Base-by-base conservation (phyloP, 2,888 invertebrate genomes). In the Melanargia galathea region DNA sequence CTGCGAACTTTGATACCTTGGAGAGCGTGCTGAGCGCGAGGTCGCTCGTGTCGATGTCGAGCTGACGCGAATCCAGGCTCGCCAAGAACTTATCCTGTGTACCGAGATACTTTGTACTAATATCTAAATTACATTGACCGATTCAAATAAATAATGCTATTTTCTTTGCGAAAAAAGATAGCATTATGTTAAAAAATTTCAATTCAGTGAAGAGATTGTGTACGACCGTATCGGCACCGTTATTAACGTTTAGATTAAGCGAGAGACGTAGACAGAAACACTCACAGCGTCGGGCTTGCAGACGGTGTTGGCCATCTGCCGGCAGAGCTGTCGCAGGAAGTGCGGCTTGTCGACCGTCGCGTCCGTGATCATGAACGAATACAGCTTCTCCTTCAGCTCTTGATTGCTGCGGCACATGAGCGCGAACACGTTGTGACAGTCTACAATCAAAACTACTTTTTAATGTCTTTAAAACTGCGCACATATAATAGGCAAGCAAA, bases 251-350 rank as follows among this genome's bases (percentile, higher is more conserved):
- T n/a, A n/a, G n/a, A n/a, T n/a, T n/a, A n/a, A n/a, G n/a, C n/a
- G n/a, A n/a, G n/a, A n/a, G n/a, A n/a, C n/a, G n/a, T n/a, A n/a
- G n/a, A n/a, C n/a, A n/a, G n/a, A n/a, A n/a, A 16, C 18, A 61
- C 95, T 93, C 87, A 98, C 97, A 80, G 97, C 95, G 92, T 98
- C 98, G 72, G 98, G 95, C 83, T 97, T 95, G 87, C 98, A 98
- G 73, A 97, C 95, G 71, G 96, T 96, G 80, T 97, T 97, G 49
- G 98, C 98, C 93, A 98, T 96, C 85, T 97, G 96, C 79, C 97
- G 94, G 80, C 97, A 97, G 68, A 98, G 92, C 68, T 94, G 95
- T 71, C 95, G 94, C 73, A 98, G 93, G 86, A 97, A 97, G 71
- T 94, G 93, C 51, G 93, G 89, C 88, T 98, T 98, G 83, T 96